Base-by-base conservation (phyloP, 2,888 invertebrate genomes). In the Oscheius onirici region DNA sequence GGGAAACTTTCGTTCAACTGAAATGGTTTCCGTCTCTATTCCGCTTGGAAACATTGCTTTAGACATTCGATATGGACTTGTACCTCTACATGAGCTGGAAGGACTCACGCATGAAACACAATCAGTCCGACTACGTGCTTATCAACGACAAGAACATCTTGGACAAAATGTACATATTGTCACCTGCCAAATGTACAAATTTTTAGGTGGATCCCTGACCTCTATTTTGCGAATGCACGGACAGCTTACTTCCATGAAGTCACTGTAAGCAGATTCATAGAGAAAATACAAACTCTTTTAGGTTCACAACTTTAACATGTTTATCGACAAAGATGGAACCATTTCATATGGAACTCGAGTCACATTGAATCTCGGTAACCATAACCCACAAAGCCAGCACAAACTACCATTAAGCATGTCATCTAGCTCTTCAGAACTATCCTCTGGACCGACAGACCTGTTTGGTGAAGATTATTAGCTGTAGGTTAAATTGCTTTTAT, bases 351-450 rank as follows among this genome's bases (percentile, higher is more conserved):
- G 83, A 20, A 84, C 84, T 0, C 44, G 79, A 2, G 77, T 77
- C 0, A 79, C 79, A 1, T 40, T 79, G 28, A 79, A 79, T 49
- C 22, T 79, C 8, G 34, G 34, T 34, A 34, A 34, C 5, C 34
- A 34, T 8, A 34, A 6, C 8, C 8, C 8, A 34, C 8, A 6
- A 6, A 3, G 8, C 34, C 0, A 34, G n/a, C n/a, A n/a, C n/a
- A n/a, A n/a, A n/a, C n/a, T n/a, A n/a, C n/a, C n/a, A n/a, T n/a
- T 65, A 58, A 73, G 97, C 97, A 78, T 97, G 97, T 90, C 97
- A 97, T 95, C 97, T 97, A 96, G 96, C 97, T 90, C 91, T 97
- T 43, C 97, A 97, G 90, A 95, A 97, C 90, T 97, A 97, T 90
- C 97, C 97, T 1, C 91, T 97, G 81, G 97, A 97, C 90, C 93